Base-by-base conservation (phyloP, 2,888 invertebrate genomes). In the Apamea epomidion region DNA sequence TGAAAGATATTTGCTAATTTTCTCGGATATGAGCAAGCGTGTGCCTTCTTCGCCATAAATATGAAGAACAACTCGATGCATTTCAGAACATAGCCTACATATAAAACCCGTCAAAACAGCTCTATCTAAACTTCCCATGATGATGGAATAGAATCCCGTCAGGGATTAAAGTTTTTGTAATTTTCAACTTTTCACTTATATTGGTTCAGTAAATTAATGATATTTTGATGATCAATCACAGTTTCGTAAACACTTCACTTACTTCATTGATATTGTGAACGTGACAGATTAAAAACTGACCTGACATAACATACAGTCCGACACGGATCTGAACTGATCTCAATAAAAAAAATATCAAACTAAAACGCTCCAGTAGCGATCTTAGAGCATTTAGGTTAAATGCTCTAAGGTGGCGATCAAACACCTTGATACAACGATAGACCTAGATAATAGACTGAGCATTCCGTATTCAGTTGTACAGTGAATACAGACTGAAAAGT, bases 1-100 rank as follows among this genome's bases (percentile, higher is more conserved):
- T 82, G 98, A 98, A 83, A 99, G 97, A 94, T 98, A 98, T 91
- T 98, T 98, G 95, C 98, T 98, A 91, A 99, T 98, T 97, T 98
- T 98, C 91, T 98, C 98, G 58, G 98, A 98, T 87, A 99, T 97
- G 91, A 97, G 97, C 93, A 98, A 97, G 91, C 98, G 98, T 93
- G 98, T 97, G 74, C 98, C 98, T 96, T 98, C 98, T 90, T 98
- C 98, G 65, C 98, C 98, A 93, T 98, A 98, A 89, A 98, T 98
- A 94, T 98, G 98, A 90, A 98, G 98, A 78, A 98, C 98, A 91
- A 98, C 98, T 93, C 98, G 97, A 95, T 98, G 98, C 98, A 98
- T 98, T 97, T 98, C 98, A 58, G 98, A 98, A 94, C 99, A 99
- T 83, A 99, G 97, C 92, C 98, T 98, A 95, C 99, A 99, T 92